These are phyloP conservation scores for Saguinus midas DNA, from an alignment of 2,113 vertebrate genomes.

Conservation along the genomic window DNA sequence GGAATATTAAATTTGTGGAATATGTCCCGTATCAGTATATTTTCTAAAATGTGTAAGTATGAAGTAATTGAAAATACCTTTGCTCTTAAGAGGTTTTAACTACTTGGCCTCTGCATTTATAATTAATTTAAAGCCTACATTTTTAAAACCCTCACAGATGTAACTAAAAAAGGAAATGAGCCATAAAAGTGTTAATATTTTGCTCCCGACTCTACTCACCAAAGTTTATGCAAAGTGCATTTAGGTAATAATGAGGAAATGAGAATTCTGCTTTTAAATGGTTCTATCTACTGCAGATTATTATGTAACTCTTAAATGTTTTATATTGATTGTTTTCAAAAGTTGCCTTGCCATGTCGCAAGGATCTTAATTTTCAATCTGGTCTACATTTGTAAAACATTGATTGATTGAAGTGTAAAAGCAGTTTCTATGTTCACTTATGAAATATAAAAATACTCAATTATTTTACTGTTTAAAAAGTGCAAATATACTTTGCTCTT, in stretches of 20 bases:
- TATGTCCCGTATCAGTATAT: constrained; percentile 56
- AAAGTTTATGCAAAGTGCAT: neutral
- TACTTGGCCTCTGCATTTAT: constrained; percentile 51
- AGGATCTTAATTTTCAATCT: constrained; percentile 22
- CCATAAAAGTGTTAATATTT: constrained; percentile 64
- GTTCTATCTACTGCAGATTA: neutral
- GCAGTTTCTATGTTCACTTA: neutral
- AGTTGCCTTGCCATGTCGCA: neutral
- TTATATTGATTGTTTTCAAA: neutral
- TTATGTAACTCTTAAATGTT: neutral
- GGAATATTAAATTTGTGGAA: constrained; percentile 55
- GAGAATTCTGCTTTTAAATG: neutral
- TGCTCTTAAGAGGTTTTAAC: constrained; percentile 62
- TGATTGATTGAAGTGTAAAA: neutral
- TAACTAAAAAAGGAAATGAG: constrained; percentile 72
- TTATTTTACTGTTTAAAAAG: constrained; percentile 30
- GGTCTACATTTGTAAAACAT: neutral
- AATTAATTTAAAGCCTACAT: constrained; percentile 47
- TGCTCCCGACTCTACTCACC: neutral
- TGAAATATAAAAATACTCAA: constrained; percentile 9
- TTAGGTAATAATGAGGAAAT: neutral
- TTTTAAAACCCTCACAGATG: constrained; percentile 42
- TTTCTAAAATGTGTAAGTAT: constrained; percentile 43
- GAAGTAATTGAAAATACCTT: constrained; percentile 59
- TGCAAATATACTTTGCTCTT: neutral